Base-by-base conservation (phyloP, 2,797 vertebrate genomes). In the Paguma larvata region DNA sequence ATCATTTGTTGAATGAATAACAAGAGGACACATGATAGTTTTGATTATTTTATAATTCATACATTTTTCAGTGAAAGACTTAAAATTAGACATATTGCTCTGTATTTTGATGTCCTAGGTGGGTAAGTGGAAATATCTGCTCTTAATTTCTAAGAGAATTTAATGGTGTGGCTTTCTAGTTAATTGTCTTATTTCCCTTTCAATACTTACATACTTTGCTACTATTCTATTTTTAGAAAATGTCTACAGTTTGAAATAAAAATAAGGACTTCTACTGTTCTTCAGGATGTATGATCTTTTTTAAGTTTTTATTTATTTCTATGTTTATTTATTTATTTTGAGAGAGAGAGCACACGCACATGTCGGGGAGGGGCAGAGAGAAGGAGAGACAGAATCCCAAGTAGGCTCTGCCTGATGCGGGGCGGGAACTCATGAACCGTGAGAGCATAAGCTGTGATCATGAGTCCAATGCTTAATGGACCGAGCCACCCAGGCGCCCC, bases 141-240 rank as follows among this genome's bases (percentile, higher is more conserved):
- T 92, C 34, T 92, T 79, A 89, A 53, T 93, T 56, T 91, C 18
- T 72, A 59, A 95, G 48, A 34, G 4, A 80, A 84, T 85, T 90
- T 92, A 89, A 79, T 70, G 5, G 11, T 68, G 27, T 25, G 56
- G 6, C 9, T 90, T 83, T 95, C 5, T 65, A 94, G 62, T 89
- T 85, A 48, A 68, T 78, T 89, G 94, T 83, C 44, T 95, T 34
- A 46, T 77, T 91, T 96, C 86, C 19, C 16, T 77, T 65, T 68
- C 2, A 41, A 19, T 59, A 41, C 25, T 86, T 59, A 85, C 0
- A 70, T 86, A 51, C 34, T 94, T 85, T 70, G 65, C 88, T 89
- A 44, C 9, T 62, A 48, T 79, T 72, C 48, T 27, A 23, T 27
- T 79, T 83, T 95, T 77, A 62, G 67, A 82, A 92, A 92, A 78